Evolutionary conservation across 2,888 invertebrate species (phyloP).

Genomic region (Rotaria macrura): DNA sequence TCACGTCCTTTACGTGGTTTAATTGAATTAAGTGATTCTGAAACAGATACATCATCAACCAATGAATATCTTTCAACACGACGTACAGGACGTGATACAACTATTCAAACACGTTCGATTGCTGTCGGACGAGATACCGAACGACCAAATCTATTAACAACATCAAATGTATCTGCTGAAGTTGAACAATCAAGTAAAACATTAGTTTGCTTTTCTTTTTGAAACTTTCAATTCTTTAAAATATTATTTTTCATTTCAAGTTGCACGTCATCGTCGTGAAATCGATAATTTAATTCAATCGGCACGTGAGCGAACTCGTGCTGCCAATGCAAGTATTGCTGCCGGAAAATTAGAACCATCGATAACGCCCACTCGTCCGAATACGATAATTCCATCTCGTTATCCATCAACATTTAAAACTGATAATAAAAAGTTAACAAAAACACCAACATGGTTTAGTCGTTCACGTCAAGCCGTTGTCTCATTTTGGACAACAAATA

Average conservation of each 20-base stretch:
- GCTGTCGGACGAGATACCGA: neutral
- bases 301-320: neutral
- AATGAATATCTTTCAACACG: neutral
- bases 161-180: neutral
- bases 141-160: too few species aligned
- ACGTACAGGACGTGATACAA: neutral
- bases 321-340: neutral
- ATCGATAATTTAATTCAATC: neutral
- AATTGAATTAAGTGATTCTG: constrained; percentile 6
- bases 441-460: neutral
- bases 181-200: constrained; percentile 2
- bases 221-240: too few species aligned
- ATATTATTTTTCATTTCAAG: neutral
- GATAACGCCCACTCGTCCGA: neutral
- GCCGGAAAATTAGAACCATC: neutral
- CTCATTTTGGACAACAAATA: neutral
- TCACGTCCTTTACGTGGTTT: neutral
- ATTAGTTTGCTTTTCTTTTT: too few species aligned
- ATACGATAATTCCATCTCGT: neutral
- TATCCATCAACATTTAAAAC: neutral
- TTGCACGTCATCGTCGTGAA: constrained; percentile 16
- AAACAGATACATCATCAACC: neutral
- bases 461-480: neutral
- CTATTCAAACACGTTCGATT: neutral
- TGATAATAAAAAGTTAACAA: neutral